Conservation (phyloP, 2,113 vertebrate species). For the Eleginops maclovinus region DNA sequence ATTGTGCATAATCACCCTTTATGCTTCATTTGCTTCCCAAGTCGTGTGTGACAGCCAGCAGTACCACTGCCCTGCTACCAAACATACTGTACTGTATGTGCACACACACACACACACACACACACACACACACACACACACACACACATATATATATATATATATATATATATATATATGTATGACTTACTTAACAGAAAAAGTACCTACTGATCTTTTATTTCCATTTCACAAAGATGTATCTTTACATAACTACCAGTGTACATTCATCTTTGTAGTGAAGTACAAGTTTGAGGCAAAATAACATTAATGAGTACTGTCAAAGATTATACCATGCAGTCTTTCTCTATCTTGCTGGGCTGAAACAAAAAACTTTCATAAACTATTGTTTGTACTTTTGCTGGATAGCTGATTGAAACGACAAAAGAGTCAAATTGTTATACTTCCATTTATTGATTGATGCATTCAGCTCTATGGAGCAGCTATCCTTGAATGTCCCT, state of each 20-base stretch:
- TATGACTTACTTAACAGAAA: not conserved
- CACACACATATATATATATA: not conserved
- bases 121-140: not conserved
- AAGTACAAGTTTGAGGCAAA: not conserved
- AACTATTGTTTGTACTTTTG: no score
- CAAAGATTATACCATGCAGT: not conserved
- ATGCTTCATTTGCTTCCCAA: constrained; percentile 64
- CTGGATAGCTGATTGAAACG: no score
- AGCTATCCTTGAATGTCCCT: no score
- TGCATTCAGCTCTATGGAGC: no score
- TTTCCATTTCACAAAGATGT: not conserved
- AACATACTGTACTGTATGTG: not conserved
- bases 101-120: constrained; percentile 3
- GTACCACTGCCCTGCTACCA: constrained; percentile 11
- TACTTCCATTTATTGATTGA: no score
- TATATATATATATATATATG: not conserved
- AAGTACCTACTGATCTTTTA: no score
- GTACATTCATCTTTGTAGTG: not conserved
- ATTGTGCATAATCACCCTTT: constrained; percentile 57
- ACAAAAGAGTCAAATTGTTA: no score
- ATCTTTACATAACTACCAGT: not conserved
- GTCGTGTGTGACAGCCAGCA: constrained; percentile 43
- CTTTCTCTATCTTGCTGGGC: not conserved
- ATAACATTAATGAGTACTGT: not conserved
- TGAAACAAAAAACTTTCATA: not conserved